Evolutionary conservation across 2,113 vertebrate genomes (phyloP).

Genomic region (Psettodes erumei): DNA sequence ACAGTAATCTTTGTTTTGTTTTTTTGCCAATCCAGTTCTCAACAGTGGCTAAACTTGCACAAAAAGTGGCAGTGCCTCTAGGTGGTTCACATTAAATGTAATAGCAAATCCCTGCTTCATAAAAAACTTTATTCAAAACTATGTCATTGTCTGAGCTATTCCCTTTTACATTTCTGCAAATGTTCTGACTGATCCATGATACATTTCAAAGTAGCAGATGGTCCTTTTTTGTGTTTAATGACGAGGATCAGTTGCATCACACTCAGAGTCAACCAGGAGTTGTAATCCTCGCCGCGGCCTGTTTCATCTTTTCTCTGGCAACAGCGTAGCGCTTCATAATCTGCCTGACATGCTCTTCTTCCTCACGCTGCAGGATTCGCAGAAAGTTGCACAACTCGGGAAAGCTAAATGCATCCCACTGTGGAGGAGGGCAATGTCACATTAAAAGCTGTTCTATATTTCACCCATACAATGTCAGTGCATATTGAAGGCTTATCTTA

Average conservation of each 20-base stretch:
- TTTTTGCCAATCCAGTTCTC: not conserved
- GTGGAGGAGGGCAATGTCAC: constrained; percentile 39
- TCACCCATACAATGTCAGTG: not conserved
- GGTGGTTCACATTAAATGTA: constrained; percentile 31
- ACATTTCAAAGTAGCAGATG: not conserved
- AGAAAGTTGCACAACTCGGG: constrained; percentile 96
- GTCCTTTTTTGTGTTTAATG: not conserved
- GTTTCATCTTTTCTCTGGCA: constrained; percentile 89
- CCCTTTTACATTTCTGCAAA: constrained; percentile 30
- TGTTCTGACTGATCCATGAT: not conserved
- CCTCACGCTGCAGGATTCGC: constrained; percentile 94
- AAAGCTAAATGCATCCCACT: constrained; percentile 98
- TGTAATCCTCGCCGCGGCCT: constrained; percentile 83
- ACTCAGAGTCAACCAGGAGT: constrained; percentile 85
- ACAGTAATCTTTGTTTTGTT: not conserved
- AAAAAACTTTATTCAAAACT: constrained; percentile 12
- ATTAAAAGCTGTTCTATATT: not conserved
- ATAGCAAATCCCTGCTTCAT: constrained; percentile 27
- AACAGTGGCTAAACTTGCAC: constrained; percentile 5
- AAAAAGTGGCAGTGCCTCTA: constrained; percentile 14
- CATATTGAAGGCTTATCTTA: not conserved
- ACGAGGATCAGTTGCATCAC: not conserved
- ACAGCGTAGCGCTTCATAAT: constrained; percentile 89
- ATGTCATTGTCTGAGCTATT: constrained; percentile 19
- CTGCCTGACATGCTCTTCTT: constrained; percentile 91